A percentile compares a stretch with the other conserved stretches of the same genome.
These are phyloP conservation scores for Nibea coibor DNA, from an alignment of 2,113 vertebrate species.

Conservation along the genomic window DNA sequence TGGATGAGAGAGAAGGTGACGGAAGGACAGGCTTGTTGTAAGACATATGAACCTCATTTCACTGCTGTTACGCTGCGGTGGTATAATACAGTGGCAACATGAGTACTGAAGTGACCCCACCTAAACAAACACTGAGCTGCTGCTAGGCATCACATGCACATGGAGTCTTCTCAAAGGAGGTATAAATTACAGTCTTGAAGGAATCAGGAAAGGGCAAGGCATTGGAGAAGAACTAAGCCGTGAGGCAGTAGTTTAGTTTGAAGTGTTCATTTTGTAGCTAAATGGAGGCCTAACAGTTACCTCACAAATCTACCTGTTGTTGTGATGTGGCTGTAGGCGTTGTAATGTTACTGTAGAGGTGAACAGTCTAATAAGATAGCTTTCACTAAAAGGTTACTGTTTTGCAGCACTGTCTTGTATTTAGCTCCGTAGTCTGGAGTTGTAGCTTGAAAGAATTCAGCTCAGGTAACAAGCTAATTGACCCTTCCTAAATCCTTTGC, in stretches of 20 bases:
- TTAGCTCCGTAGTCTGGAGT: not conserved
- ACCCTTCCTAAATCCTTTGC: too few species aligned
- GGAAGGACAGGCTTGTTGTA: constrained; percentile 9
- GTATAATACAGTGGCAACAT: constrained; percentile 1
- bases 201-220: constrained; percentile 8
- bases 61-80: not conserved
- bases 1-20: constrained; percentile 26
- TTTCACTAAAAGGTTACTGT: not conserved
- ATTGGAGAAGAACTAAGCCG: not conserved
- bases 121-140: constrained; percentile 41
- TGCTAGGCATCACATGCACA: constrained; percentile 1
- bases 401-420: not conserved
- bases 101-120: constrained; percentile 33
- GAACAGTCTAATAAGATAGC: not conserved
- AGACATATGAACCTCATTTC: constrained; percentile 19
- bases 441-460: not conserved
- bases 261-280: constrained; percentile 21
- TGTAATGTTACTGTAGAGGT: not conserved
- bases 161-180: constrained; percentile 36
- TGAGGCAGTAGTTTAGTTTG: constrained; percentile 7
- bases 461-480: not conserved
- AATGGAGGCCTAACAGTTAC: not conserved
- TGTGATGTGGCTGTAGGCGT: not conserved
- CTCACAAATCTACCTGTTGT: constrained; percentile 14
- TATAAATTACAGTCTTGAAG: constrained; percentile 45